Base-by-base conservation (phyloP, 2,797 vertebrate genomes). In the Brachymystax lenok region DNA sequence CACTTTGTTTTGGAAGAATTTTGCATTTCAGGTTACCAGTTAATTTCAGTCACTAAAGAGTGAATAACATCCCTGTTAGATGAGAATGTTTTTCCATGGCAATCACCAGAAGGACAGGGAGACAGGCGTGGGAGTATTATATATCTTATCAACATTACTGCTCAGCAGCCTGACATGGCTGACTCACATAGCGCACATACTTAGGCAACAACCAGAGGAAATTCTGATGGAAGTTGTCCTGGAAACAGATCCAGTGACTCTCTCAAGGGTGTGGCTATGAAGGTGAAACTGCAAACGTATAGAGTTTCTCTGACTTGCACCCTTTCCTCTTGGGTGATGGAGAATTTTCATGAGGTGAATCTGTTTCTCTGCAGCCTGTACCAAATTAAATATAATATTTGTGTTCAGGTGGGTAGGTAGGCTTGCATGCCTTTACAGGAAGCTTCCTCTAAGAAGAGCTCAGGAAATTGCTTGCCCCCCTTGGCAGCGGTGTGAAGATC, bases 101-200 rank as follows among this genome's bases (percentile, higher is more conserved):
- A 35, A 52, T 35, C 67, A 24, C 46, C 56, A 33, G 35, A 66
- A 76, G 3, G 4, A 19, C n/a, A 66, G 40, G 76, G 75, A 52
- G 63, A 76, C 28, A 73, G 75, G 30, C 73, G 71, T 76, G 76
- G 76, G 78, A 83, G 81, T 40, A 64, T 76, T 81, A 52, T 74
- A 81, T 84, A 79, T 89, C 83, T 85, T 77, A 86, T 87, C 80
- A 74, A 67, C 75, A 81, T 73, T 76, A 78, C 79, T 84, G 76
- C 80, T 82, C 83, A 85, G 71, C 83, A 85, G 72, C 78, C 81
- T 82, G 52, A 69, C 84, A 30, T 3, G 56, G 78, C 82, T 54
- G 69, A 73, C 85, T 80, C 40, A 51, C 85, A 91, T 91, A 83
- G 83, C 78, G 88, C 51, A 88, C 87, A 92, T 92, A 91, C 89